Evolutionary conservation across 2,797 vertebrate species (phyloP), one percentile per base, ranked within the genome.

Genomic region (Pempheris klunzingeri): DNA sequence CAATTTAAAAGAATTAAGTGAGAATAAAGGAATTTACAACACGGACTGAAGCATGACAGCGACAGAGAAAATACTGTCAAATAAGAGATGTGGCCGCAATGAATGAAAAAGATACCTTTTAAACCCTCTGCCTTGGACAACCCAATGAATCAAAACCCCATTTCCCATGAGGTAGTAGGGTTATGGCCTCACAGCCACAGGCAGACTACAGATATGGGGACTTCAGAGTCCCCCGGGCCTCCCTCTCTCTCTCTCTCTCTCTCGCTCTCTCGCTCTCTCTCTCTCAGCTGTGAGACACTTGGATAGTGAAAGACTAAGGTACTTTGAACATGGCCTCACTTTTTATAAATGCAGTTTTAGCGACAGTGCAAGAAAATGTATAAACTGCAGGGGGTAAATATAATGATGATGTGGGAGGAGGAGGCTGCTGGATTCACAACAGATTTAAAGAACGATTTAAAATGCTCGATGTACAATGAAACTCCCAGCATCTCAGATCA

Each of bases 151-250:
- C 77, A 82, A 88, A 91, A 78, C 82, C 67, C 26, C 26, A 67
- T 86, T 90, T 86, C 88, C 90, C 88, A 85, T 65, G 68, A 71
- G 80, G 70, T 77, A 74, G 17, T 17, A 78, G 78, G 87, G 91
- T 81, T 76, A 70, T 4, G 69, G 76, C 87, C 74, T 77, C 66
- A 7, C 66, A 52, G 74, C 46, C 67, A 60, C 71, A 67, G 52
- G 54, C 64, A 50, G 77, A 78, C 75, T 69, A 47, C 74, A 87
- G 77, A 82, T 77, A 60, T 2, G 32, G 66, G 43, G 69, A 71
- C 81, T 74, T 71, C 20, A 34, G 43, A 28, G 30, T 87, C 78
- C 72, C 83, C 2, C 2, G 12, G 47, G 71, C 5, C 12, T 30
- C 0, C 20, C 38, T 38, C 30, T 38, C 30, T 30, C 22, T 69